Percentiles rank a stretch among this genome's conserved stretches.
Evolutionary conservation across 2,888 invertebrate genomes (phyloP).

Genomic region (Lithophane ornitopus): DNA sequence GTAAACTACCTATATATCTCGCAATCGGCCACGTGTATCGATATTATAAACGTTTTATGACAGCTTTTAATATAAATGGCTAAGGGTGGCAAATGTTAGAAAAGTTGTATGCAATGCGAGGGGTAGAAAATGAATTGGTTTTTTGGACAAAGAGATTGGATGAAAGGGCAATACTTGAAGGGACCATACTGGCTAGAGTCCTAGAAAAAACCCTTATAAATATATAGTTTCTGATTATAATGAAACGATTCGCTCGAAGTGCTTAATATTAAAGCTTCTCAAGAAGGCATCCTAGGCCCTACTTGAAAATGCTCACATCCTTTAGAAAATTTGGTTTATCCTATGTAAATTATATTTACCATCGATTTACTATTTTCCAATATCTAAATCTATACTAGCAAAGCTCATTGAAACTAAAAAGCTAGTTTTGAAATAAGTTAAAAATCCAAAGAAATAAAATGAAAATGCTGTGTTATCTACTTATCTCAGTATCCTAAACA

Average conservation of each 20-base stretch:
- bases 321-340: not conserved
- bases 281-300: not conserved
- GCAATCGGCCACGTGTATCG: slow-evolving; percentile 71
- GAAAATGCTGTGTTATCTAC: not conserved
- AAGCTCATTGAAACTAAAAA: not conserved
- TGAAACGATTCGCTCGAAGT: not conserved
- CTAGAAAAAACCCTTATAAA: not conserved
- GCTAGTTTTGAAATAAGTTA: not conserved
- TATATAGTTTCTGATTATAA: not conserved
- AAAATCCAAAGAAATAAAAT: not conserved
- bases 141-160: slow-evolving; percentile 24
- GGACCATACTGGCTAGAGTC: not conserved
- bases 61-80: slow-evolving; percentile 68
- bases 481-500: not conserved
- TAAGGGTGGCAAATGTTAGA: slow-evolving; percentile 69
- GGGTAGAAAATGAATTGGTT: slow-evolving; percentile 44
- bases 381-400: not conserved
- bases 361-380: not conserved
- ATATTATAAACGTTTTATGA: slow-evolving; percentile 77
- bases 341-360: not conserved
- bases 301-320: not conserved
- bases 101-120: slow-evolving; percentile 46
- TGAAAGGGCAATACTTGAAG: not conserved
- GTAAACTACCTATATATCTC: slow-evolving; percentile 49
- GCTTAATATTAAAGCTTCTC: no score